These are phyloP conservation scores for Pteria penguin DNA, from an alignment of 2,888 invertebrate genomes.

Conservation along the genomic window DNA sequence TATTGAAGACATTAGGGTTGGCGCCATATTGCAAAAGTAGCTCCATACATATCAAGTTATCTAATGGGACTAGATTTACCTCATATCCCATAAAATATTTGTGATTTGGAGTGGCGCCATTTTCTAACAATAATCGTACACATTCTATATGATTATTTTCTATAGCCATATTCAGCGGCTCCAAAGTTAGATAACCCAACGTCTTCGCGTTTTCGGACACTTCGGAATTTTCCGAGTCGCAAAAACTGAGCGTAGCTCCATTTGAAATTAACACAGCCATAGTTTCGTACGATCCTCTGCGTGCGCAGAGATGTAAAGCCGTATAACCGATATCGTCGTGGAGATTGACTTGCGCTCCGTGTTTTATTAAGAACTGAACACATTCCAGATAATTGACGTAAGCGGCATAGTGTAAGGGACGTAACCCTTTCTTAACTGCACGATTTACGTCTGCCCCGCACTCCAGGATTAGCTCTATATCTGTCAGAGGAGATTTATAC, in stretches of 20 bases:
- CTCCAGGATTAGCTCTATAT: slow-evolving; percentile 90
- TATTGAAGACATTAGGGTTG: slow-evolving; percentile 91
- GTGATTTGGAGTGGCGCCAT: slow-evolving; percentile 94
- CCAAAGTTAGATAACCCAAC: slow-evolving; percentile 83
- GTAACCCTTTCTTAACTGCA: slow-evolving; percentile 91
- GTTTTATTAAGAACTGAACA: slow-evolving; percentile 88
- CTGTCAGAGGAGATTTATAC: slow-evolving; percentile 91
- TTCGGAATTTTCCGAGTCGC: slow-evolving; percentile 84
- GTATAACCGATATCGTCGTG: slow-evolving; percentile 95
- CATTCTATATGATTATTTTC: slow-evolving; percentile 89
- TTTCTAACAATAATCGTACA: slow-evolving; percentile 86
- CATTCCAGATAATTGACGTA: slow-evolving; percentile 90
- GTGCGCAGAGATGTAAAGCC: slow-evolving; percentile 93
- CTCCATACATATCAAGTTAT: slow-evolving; percentile 89
- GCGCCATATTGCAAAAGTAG: slow-evolving; percentile 92
- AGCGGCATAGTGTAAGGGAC: slow-evolving; percentile 94
- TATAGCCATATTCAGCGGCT: slow-evolving; percentile 93
- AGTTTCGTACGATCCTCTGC: slow-evolving; percentile 86
- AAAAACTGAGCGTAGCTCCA: slow-evolving; percentile 90
- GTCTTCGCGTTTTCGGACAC: slow-evolving; percentile 65
- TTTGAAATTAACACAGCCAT: slow-evolving; percentile 86
- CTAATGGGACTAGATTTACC: slow-evolving; percentile 90
- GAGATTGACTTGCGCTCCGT: slow-evolving; percentile 82
- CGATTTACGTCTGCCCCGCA: slow-evolving; percentile 88
- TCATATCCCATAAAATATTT: slow-evolving; percentile 95